Base-by-base conservation (phyloP, 2,797 vertebrate species). In the Enteromius anoplus region DNA sequence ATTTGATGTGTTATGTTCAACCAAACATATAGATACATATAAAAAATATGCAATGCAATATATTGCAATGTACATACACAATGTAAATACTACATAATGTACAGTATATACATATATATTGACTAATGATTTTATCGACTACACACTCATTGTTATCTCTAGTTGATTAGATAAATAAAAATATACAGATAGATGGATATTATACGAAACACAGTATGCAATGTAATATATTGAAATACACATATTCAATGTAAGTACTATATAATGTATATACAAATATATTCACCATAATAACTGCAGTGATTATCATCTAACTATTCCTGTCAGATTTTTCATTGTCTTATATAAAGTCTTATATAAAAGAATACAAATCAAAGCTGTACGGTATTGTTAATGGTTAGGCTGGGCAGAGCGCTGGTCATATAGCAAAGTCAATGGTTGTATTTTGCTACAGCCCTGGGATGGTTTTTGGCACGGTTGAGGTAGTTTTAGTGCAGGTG, bases 401-500 rank as follows among this genome's bases (percentile, higher is more conserved):
- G 53, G 26, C 69, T 51, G 21, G 79, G 40, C 37, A 51, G 58
- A 78, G 29, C 10, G 7, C 40, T 80, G 77, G 53, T 81, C 21
- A 58, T 62, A 80, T 40, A 47, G 14, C 47, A 83, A 81, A 65
- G 42, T 72, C 29, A 71, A 75, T 62, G 58, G 66, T 37, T 65
- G 40, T 62, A 64, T 83, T n/a, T 69, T 80, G 51, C 71, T 40
- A 26, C 45, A 75, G 78, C 84, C 77, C 42, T 34, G 73, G 73
- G 17, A 82, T 47, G 62, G 37, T 69, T 78, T 53, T 69, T 65
- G 51, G 29, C 45, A 84, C n/a, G 71, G 76, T 51, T 88, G 84
- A 84, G 75, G 70, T 83, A 79, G 84, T 85, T 77, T 84, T 80
- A 80, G 49, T 85, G 84, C 82, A 85, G 80, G 73, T 87, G 77